Evolutionary conservation across 2,113 vertebrate genomes (phyloP), one percentile per base, ranked within the genome.

Genomic region (Peucedramus taeniatus): DNA sequence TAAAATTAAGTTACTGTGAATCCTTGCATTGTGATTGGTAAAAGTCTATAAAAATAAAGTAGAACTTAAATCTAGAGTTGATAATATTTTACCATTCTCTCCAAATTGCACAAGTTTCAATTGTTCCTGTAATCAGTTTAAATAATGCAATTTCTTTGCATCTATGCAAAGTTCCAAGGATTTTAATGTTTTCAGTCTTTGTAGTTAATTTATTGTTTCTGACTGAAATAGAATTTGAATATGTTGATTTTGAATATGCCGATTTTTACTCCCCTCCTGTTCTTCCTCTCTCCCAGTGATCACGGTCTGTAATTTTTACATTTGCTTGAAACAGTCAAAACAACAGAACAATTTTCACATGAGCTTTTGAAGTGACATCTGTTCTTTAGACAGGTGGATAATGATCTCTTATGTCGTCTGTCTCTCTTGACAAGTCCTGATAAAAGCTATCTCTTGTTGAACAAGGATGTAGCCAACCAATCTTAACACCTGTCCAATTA

Each of bases 341-440:
- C 40, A 87, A 45, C 42, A 68, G 65, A 68, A 39, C 22, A 59
- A 91, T 68, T 51, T 2, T 65, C 21, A 37, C 33, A 31, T 31
- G 35, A 42, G 37, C 70, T 83, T 88, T 95, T 69, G 60, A 79
- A 78, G 45, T 83, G 74, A 71, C 89, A 95, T 80, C 82, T 96
- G 90, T 96, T 94, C 59, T 72, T 82, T 53, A 65, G 85, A 89
- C 91, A 96, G 89, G 72, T 96, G 82, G 61, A 47, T 61, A 30
- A 59, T 53, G 33, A 89, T 80, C 53, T 90, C 37, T 50, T 75
- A 53, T 3, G 19, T 64, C 10, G 1, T 74, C 33, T 61, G 9
- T 87, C 42, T 93, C 14, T 80, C 44, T 68, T 50, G 61, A 57
- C 30, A 71, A 78, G 31, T 60, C 59, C 64, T 69, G 33, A 42